These are phyloP conservation scores for Sebastes trivittatus DNA, from an alignment of 2,797 vertebrate species.

Conservation along the genomic window DNA sequence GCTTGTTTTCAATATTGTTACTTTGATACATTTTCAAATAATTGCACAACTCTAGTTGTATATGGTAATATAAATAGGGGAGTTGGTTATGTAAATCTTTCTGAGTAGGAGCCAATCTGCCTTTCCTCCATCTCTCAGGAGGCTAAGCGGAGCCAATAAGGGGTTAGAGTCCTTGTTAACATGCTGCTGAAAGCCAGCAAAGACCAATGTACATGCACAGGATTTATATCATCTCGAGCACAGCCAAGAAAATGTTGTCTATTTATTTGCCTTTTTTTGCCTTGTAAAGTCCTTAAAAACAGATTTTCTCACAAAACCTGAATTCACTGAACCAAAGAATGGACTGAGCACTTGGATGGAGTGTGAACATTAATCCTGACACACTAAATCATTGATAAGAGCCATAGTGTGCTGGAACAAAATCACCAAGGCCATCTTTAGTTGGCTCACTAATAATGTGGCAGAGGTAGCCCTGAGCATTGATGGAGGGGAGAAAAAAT, in stretches of 20 bases:
- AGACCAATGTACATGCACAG: neutral
- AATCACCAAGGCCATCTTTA: slow-evolving; percentile 41
- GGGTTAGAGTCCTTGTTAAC: slow-evolving; percentile 21
- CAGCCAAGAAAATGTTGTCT: slow-evolving; percentile 1
- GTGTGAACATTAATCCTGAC: slow-evolving; percentile 38
- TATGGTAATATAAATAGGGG: neutral
- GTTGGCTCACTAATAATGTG: slow-evolving; percentile 45
- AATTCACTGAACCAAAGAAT: slow-evolving; percentile 12
- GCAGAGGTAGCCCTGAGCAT: slow-evolving; percentile 37
- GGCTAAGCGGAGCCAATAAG: slow-evolving; percentile 21
- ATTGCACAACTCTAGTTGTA: neutral
- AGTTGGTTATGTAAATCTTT: slow-evolving; percentile 41
- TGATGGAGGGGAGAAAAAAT: slow-evolving; percentile 26
- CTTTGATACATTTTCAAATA: slow-evolving; percentile 48
- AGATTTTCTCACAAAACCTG: neutral
- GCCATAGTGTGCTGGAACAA: slow-evolving; percentile 18
- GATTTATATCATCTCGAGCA: neutral
- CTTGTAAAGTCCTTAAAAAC: slow-evolving; percentile 9
- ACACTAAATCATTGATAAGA: slow-evolving; percentile 46
- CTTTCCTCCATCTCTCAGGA: slow-evolving; percentile 33
- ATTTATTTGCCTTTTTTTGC: slow-evolving; percentile 1
- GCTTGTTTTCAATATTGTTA: slow-evolving; percentile 22
- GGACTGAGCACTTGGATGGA: slow-evolving; percentile 5
- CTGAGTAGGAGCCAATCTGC: slow-evolving; percentile 27
- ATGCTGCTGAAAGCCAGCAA: slow-evolving; percentile 18